Percentiles rank a stretch among this genome's conserved stretches.
phyloP scores from a whole-genome alignment of 2,113 vertebrate species.

The Ochotona princeps region DNA sequence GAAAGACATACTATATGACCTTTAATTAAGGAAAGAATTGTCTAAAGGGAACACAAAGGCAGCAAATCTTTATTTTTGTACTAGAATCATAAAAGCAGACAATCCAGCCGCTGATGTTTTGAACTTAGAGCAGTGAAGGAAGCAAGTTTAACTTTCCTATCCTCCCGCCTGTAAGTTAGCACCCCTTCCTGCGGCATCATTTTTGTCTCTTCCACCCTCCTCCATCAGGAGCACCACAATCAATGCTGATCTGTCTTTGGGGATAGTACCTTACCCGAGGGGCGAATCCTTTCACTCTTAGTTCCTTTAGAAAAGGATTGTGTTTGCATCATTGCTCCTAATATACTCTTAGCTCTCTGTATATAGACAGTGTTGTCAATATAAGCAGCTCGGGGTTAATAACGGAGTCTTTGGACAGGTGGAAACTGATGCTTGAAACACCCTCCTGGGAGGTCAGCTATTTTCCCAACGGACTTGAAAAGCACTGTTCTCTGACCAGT shows the following conservation, averaged over 20 bases:
- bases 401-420: background rate
- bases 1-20: background rate
- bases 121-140: slow-evolving; percentile 16
- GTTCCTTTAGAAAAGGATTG: background rate
- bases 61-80: background rate
- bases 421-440: background rate
- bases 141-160: background rate
- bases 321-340: background rate
- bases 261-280: background rate
- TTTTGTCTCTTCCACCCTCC: too few species aligned
- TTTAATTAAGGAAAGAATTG: slow-evolving; percentile 54
- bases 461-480: background rate
- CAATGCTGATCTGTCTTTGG: background rate
- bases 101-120: background rate
- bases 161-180: background rate
- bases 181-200: background rate
- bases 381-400: background rate
- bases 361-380: background rate
- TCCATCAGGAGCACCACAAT: background rate
- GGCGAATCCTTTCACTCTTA: background rate
- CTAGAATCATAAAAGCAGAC: background rate
- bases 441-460: background rate
- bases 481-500: background rate
- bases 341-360: background rate
- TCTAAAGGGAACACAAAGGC: slow-evolving; percentile 6